phyloP scores from a whole-genome alignment of 2,113 vertebrate genomes.

The Malurus cyaneus region DNA sequence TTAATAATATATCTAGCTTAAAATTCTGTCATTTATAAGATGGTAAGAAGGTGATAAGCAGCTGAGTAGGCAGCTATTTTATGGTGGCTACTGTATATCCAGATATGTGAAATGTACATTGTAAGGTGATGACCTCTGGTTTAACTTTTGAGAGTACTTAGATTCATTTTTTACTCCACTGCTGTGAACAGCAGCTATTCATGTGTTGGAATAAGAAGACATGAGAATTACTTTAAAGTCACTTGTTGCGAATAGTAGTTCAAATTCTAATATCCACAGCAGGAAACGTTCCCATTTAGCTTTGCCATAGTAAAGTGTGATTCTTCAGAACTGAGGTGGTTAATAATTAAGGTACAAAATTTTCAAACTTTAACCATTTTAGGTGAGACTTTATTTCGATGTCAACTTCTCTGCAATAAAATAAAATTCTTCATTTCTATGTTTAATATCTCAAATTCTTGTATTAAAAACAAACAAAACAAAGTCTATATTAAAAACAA shows the following conservation, averaged over 20 bases:
- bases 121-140: not conserved
- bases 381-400: not conserved
- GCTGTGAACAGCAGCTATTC: not conserved
- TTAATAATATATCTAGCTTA: conserved; percentile 33
- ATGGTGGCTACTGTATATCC: not conserved
- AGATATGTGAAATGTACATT: not conserved
- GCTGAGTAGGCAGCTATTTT: not conserved
- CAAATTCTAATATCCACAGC: not conserved
- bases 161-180: not conserved
- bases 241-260: not conserved
- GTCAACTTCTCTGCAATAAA: not conserved
- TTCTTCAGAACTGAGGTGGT: not conserved
- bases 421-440: not conserved
- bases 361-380: not conserved
- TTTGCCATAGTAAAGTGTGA: not conserved
- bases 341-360: not conserved
- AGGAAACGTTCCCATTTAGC: not conserved
- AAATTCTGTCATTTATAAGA: conserved; percentile 51
- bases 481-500: not conserved
- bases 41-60: not conserved
- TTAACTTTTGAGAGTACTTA: not conserved
- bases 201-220: not conserved
- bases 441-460: not conserved
- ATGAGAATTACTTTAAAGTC: not conserved
- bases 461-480: not conserved